Conservation (phyloP, 2,888 invertebrate genomes). For the Orthosia gothica region DNA sequence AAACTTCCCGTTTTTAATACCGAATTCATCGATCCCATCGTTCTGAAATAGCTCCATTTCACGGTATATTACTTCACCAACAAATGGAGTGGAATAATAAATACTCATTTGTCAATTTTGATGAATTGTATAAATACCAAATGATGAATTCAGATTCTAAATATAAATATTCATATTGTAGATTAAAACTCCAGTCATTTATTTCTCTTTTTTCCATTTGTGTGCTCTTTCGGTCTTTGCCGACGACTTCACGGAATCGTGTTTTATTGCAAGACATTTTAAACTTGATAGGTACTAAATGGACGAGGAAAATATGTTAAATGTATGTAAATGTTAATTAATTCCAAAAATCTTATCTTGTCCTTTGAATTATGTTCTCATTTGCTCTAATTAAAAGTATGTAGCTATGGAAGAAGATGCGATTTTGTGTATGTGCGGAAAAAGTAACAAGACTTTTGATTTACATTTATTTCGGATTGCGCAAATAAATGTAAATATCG, state of each 20-base stretch:
- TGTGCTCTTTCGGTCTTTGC: neutral
- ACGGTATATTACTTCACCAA: slow-evolving; percentile 30
- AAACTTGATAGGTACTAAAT: neutral
- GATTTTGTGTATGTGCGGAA: neutral
- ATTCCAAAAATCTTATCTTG: neutral
- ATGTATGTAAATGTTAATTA: slow-evolving; percentile 1
- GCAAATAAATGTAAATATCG: slow-evolving; percentile 15
- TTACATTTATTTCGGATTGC: slow-evolving; percentile 1
- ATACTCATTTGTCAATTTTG: slow-evolving; percentile 52
- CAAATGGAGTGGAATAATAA: slow-evolving; percentile 59
- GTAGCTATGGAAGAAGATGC: neutral
- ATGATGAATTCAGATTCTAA: slow-evolving; percentile 47
- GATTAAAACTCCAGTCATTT: slow-evolving; percentile 22
- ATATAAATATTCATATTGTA: slow-evolving; percentile 38
- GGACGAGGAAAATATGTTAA: neutral
- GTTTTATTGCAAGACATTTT: slow-evolving; percentile 7
- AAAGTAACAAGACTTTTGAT: neutral
- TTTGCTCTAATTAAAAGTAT: slow-evolving; percentile 10
- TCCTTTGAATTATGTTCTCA: slow-evolving; percentile 2
- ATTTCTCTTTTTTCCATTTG: neutral
- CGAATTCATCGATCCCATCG: slow-evolving; percentile 3
- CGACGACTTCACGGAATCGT: neutral
- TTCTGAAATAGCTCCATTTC: slow-evolving; percentile 42
- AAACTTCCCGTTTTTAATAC: slow-evolving; percentile 2
- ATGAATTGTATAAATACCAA: slow-evolving; percentile 30